phyloP scores from a whole-genome alignment of 2,797 vertebrate genomes.

The Aplochiton taeniatus region DNA sequence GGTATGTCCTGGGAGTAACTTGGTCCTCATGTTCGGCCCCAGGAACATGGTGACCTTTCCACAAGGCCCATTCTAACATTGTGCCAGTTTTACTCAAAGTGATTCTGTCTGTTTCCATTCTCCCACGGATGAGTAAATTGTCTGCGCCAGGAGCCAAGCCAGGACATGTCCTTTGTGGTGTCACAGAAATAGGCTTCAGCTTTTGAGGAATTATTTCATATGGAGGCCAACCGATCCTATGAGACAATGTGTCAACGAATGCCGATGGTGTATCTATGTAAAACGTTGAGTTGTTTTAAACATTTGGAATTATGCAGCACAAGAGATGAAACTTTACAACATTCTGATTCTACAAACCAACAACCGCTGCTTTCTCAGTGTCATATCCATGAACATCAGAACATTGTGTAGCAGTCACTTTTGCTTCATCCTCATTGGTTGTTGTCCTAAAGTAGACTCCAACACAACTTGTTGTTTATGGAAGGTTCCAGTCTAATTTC shows the following conservation, averaged over 20 bases:
- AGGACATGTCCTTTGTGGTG: constrained; percentile 40
- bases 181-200: constrained; percentile 33
- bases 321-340: background rate
- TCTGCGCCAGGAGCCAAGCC: constrained; percentile 17
- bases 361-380: no score
- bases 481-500: constrained; percentile 1
- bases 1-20: background rate
- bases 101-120: constrained; percentile 11
- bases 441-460: background rate
- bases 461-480: background rate
- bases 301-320: background rate
- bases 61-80: background rate
- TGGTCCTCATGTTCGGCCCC: background rate
- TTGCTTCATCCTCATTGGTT: background rate
- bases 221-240: constrained; percentile 3
- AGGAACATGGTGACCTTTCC: constrained; percentile 15
- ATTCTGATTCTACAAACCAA: background rate
- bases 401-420: no score
- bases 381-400: no score
- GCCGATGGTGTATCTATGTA: background rate
- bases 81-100: constrained; percentile 20
- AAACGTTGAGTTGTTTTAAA: background rate
- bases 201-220: constrained; percentile 36
- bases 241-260: background rate
- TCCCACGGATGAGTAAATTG: constrained; percentile 7